phyloP scores from a whole-genome alignment of 37 sponge, comb jelly and placozoan genomes.

The Theonella swinhoei region DNA sequence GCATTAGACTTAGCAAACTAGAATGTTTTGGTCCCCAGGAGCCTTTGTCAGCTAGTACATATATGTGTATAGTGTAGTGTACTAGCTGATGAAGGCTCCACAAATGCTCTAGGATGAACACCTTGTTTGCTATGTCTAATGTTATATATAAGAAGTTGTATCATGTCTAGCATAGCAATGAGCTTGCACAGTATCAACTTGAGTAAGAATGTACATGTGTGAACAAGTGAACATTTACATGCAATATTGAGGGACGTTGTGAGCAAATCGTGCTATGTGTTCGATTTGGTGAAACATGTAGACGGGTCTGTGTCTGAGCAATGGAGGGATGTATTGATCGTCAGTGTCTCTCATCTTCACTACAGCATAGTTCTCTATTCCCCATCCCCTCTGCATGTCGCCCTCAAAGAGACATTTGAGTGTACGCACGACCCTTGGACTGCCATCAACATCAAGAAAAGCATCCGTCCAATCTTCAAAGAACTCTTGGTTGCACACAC shows the following conservation, averaged over 20 bases:
- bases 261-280: not conserved
- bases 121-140: too few relatives aligned
- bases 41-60: too few relatives aligned
- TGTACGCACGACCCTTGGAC: not conserved
- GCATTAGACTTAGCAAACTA: too few relatives aligned
- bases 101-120: too few relatives aligned
- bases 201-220: too few relatives aligned
- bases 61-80: too few relatives aligned
- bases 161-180: too few relatives aligned
- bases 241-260: not conserved
- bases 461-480: slow-evolving; percentile 5
- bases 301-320: not conserved
- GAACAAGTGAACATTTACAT: too few relatives aligned
- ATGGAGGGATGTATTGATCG: not conserved
- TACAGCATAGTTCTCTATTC: not conserved
- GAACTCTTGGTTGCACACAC: slow-evolving; percentile 17
- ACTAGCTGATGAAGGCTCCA: too few relatives aligned
- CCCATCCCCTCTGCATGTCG: not conserved
- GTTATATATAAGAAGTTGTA: too few relatives aligned
- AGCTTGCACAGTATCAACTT: not conserved
- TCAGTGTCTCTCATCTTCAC: not conserved
- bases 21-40: too few relatives aligned
- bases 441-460: not conserved
- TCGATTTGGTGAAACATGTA: not conserved
- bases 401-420: not conserved